phyloP scores from a whole-genome alignment of 2,113 vertebrate species.

The Rhinopithecus roxellana region DNA sequence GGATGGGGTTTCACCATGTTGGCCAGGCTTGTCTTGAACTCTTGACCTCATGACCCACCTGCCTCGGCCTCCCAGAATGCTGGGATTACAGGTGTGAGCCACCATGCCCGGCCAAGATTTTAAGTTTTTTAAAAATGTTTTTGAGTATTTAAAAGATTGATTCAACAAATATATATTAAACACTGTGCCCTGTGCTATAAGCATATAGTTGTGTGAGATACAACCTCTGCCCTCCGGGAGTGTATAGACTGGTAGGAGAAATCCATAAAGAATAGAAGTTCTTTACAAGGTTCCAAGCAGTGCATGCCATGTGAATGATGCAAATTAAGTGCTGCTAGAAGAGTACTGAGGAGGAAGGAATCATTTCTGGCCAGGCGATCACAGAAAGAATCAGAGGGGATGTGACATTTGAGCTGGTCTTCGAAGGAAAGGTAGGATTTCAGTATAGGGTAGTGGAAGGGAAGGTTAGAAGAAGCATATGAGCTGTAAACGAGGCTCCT shows the following conservation, averaged over 20 bases:
- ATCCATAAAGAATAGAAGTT: not conserved
- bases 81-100: no score
- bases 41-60: no score
- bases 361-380: not conserved
- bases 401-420: conserved; percentile 9
- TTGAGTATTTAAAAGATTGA: not conserved
- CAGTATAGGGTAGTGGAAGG: not conserved
- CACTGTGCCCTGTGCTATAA: not conserved
- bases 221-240: not conserved
- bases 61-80: no score
- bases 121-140: not conserved
- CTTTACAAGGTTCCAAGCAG: not conserved
- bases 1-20: no score
- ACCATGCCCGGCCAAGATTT: not conserved
- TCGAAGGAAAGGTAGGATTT: conserved; percentile 35
- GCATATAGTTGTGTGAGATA: not conserved
- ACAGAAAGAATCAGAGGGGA: not conserved
- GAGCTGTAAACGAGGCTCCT: not conserved
- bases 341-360: not conserved
- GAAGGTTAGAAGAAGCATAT: conserved; percentile 5
- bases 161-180: conserved; percentile 14
- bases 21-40: no score
- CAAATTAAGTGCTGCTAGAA: conserved; percentile 4
- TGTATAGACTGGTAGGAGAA: conserved; percentile 3
- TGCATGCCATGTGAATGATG: not conserved